Percentiles rank a stretch among this genome's conserved stretches.
Evolutionary conservation across 1,140 invertebrate genomes (phyloP).

Genomic region (Drosophila teissieri): DNA sequence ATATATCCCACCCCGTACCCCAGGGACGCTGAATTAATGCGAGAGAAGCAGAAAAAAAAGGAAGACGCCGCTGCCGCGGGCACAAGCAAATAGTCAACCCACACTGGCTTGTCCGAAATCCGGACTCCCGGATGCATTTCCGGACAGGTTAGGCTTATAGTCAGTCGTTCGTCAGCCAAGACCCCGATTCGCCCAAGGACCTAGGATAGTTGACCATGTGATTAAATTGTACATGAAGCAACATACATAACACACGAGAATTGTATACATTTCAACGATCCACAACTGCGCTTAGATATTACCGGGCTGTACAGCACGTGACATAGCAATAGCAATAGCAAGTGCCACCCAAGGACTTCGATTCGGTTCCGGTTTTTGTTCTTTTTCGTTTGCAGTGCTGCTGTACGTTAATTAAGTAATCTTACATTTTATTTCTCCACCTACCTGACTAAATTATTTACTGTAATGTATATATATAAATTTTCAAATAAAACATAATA

Average conservation of each 20-base stretch:
- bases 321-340: conserved; percentile 13
- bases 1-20: background rate
- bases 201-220: conserved; percentile 17
- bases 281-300: conserved; percentile 44
- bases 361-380: conserved; percentile 33
- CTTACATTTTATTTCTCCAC: conserved; percentile 63
- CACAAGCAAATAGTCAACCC: conserved; percentile 61
- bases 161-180: conserved; percentile 31
- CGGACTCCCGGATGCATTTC: conserved; percentile 11
- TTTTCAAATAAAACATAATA: conserved; percentile 78
- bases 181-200: conserved; percentile 29
- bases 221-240: conserved; percentile 33
- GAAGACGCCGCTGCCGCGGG: conserved; percentile 85
- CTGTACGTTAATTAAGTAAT: conserved; percentile 38
- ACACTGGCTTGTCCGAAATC: conserved; percentile 6
- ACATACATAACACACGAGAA: conserved; percentile 16
- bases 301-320: conserved; percentile 31
- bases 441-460: conserved; percentile 79
- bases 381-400: conserved; percentile 37
- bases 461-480: conserved; percentile 69
- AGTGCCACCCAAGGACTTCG: conserved; percentile 29
- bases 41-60: conserved; percentile 91
- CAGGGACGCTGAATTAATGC: conserved; percentile 93
- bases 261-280: conserved; percentile 41
- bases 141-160: conserved; percentile 27